These are phyloP conservation scores for Microcebus lehilahytsara DNA, from an alignment of 2,113 vertebrate genomes.

Conservation along the genomic window DNA sequence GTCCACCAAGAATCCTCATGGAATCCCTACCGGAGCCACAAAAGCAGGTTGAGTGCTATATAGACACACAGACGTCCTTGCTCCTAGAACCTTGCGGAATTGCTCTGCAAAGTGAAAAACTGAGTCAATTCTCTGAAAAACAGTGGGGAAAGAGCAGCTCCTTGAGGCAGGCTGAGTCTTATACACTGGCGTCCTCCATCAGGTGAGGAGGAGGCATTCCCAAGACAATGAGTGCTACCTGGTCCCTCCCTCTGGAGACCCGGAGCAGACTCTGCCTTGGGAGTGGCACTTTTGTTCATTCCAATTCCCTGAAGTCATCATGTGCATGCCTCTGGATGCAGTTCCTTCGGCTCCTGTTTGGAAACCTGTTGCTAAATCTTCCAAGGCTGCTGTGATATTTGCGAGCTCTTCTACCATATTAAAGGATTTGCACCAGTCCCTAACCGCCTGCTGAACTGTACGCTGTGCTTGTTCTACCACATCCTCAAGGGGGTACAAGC, in stretches of 20 bases:
- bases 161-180: not conserved
- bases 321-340: not conserved
- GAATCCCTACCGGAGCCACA: not conserved
- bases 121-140: not conserved
- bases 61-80: not conserved
- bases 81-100: not conserved
- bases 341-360: not conserved
- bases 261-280: not conserved
- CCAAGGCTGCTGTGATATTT: not conserved
- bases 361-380: not conserved
- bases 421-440: not conserved
- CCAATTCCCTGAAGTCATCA: not conserved
- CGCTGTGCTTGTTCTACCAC: not conserved
- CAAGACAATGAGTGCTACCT: rapidly evolving
- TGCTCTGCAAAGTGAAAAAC: not conserved
- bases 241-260: not conserved
- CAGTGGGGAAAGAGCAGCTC: not conserved
- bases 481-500: not conserved
- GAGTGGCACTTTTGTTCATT: not conserved
- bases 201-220: not conserved
- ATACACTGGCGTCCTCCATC: not conserved
- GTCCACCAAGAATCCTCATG: not conserved
- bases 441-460: not conserved
- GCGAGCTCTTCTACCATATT: not conserved
- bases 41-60: not conserved